A percentile compares a stretch with the other conserved stretches of the same genome.
Conservation (phyloP, 2,113 vertebrate species). For the Gnathonemus longibarbis region DNA sequence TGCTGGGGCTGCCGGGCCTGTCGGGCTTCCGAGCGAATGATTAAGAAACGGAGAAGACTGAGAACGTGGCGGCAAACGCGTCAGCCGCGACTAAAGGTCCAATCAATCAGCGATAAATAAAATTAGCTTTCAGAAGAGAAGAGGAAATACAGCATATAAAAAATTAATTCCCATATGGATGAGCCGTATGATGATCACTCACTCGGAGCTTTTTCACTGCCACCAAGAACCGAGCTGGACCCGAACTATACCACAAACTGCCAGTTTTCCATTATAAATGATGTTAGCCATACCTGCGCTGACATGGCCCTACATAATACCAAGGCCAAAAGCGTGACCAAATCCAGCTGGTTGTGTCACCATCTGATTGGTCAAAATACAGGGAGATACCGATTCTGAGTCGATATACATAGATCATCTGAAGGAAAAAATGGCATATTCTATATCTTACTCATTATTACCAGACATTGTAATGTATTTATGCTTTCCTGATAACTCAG, state of each 20-base stretch:
- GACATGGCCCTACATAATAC: not conserved
- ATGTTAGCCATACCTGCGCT: not conserved
- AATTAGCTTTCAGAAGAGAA: not conserved
- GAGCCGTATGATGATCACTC: not conserved
- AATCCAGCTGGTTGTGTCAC: not conserved
- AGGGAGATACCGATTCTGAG: not conserved
- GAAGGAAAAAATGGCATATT: not conserved
- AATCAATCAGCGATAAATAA: slow-evolving; percentile 15
- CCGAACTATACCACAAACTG: not conserved
- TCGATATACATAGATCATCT: not conserved
- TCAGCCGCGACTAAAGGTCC: not conserved
- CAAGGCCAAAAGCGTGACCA: not conserved
- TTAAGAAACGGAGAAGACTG: slow-evolving; percentile 78
- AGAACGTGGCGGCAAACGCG: slow-evolving; percentile 43
- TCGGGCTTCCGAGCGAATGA: slow-evolving; percentile 73
- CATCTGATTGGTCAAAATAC: not conserved
- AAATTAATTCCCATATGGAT: not conserved
- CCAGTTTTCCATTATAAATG: not conserved
- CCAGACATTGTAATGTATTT: not conserved
- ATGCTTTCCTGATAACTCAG: not conserved
- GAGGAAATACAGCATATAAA: not conserved
- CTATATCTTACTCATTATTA: not conserved
- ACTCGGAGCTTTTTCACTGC: not conserved
- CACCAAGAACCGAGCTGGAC: not conserved
- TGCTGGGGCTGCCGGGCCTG: slow-evolving; percentile 76